Evolutionary conservation across 2,797 vertebrate genomes (phyloP), one percentile per base, ranked within the genome.

Genomic region (Sebastes flavidus): DNA sequence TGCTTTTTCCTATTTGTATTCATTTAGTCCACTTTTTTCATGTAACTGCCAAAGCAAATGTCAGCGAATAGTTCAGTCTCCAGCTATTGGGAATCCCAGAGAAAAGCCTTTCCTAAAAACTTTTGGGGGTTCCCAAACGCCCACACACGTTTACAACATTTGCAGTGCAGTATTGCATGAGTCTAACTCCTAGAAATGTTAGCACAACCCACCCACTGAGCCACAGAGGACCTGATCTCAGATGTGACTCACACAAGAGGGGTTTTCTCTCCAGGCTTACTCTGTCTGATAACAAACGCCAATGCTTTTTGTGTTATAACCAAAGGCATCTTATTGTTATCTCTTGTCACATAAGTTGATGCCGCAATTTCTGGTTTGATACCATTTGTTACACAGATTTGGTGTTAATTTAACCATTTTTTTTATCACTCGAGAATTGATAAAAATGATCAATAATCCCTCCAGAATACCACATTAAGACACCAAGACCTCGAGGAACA

Each of bases 171-270:
- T 70, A 36, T 22, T 75, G 32, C 72, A 84, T 65, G 34, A 81
- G 24, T 59, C 55, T 25, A 73, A 74, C n/a, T 36, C 46, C 18
- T 4, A 73, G 46, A 86, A 83, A 87, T 79, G 69, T 73, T 36
- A 16, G 59, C 66, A 27, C 36, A 58, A 60, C 77, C 77, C 71
- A 36, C 72, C 69, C 68, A 58, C 54, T 42, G 58, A 81, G 59
- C 42, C 70, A 2, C 79, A 18, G 14, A 76, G 75, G 68, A 55
- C 10, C 66, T 60, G 70, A 59, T 16, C 36, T 49, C 6, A 82
- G 66, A 61, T 1, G 3, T 58, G 72, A 70, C 46, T 75, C 80
- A 81, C 25, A 62, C 65, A 72, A 36, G 13, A 72, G 20, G 25
- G 49, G 8, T 75, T 80, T 84, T 60, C 63, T 62, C 68, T 62